Base-by-base conservation (phyloP, 2,113 vertebrate genomes). In the Columba janthina region DNA sequence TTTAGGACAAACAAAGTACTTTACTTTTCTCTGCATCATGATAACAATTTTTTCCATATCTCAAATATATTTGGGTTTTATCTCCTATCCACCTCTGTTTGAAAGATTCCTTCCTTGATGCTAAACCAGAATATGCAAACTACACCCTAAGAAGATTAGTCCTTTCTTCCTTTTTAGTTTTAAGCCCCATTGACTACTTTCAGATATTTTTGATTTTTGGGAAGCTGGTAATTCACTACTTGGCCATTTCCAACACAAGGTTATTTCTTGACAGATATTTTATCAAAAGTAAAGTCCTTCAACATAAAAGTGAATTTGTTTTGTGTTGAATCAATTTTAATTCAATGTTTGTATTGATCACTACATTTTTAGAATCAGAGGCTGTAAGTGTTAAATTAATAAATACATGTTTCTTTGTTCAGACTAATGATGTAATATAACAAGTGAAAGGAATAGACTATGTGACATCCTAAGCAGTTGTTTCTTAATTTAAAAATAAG, bases 401-500 rank as follows among this genome's bases (percentile, higher is more conserved):
- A 94, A 97, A 54, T 61, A 51, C 3, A 15, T 1, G 10, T 69
- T 96, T 72, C 90, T 94, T 96, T 81, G 58, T 57, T 92, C 42
- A 88, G 72, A 9, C 78, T 82, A 76, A 70, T 13, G 89, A 36
- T 42, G 61, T 64, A 76, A 44, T 56, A 44, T 28, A 69, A 44
- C 32, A 91, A 91, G 66, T 69, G 34, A 74, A 90, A 83, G 74
- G 22, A 61, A 84, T 3, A 60, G 29, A 54, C 88, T 88, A 71
- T 65, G 46, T 70, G 72, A 36, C 86, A 96, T 80, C 62, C 76
- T 67, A 89, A 93, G 28, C 40, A 71, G 53, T 64, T 69, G 20
- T 16, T 85, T 36, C 90, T 80, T 72, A 42, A 73, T 51, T 97
- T 96, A 97, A 97, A 90, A 95, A 96, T 88, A 97, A 97, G 97